Conservation (phyloP, 2,797 vertebrate genomes). For the Erethizon dorsatum region DNA sequence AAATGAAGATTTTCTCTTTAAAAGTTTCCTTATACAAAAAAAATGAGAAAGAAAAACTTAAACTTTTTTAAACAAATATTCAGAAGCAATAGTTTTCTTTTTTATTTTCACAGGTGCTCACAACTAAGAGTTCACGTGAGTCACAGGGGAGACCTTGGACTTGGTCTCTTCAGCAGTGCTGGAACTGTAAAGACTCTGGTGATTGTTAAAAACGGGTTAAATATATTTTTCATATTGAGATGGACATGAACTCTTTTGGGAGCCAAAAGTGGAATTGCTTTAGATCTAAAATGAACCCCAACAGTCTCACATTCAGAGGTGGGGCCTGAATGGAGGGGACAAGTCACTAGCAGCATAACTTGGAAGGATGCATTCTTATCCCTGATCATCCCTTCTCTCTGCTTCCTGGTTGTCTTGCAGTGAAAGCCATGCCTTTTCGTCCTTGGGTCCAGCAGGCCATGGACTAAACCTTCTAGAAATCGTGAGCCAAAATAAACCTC, state of each 20-base stretch:
- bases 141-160: neutral
- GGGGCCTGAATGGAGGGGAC: neutral
- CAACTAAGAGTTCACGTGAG: neutral
- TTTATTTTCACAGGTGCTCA: neutral
- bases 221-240: neutral
- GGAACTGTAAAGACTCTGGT: neutral
- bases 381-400: neutral
- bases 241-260: neutral
- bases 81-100: neutral
- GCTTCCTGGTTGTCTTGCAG: neutral
- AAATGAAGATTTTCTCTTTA: neutral
- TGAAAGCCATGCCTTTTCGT: neutral
- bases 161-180: neutral
- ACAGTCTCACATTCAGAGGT: neutral
- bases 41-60: neutral
- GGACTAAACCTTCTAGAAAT: neutral
- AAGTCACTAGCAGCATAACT: neutral
- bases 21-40: neutral
- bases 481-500: neutral
- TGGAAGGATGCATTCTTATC: neutral
- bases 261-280: neutral
- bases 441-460: neutral
- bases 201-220: neutral
- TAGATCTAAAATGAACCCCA: neutral
- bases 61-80: neutral